Evolutionary conservation across 2,113 vertebrate genomes (phyloP).

Genomic region (Sarotherodon lohbergeri): DNA sequence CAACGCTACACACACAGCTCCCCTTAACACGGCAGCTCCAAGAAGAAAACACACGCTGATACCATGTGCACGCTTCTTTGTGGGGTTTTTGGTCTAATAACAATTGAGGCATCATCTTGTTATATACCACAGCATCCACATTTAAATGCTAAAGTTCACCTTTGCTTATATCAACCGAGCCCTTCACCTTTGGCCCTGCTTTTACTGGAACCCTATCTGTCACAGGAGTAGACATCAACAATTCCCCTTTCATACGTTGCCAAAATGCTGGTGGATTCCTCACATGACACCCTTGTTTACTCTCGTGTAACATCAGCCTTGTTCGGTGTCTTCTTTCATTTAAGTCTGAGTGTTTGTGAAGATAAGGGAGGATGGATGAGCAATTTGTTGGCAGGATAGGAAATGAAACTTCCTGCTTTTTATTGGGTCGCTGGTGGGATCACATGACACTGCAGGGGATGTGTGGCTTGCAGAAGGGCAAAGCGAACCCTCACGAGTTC

Average conservation of each 20-base stretch:
- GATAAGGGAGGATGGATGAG: constrained; percentile 25
- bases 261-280: constrained; percentile 31
- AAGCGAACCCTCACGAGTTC: constrained; percentile 18
- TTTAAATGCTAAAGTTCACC: constrained; percentile 23
- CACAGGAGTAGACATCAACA: constrained; percentile 52
- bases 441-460: constrained; percentile 32
- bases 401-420: constrained; percentile 69
- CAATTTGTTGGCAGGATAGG: constrained; percentile 55
- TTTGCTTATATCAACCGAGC: constrained; percentile 36
- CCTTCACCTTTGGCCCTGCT: constrained; percentile 23
- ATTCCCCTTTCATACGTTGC: constrained; percentile 32
- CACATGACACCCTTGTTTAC: constrained; percentile 42
- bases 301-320: not conserved
- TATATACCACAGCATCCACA: constrained; percentile 5
- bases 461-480: constrained; percentile 14
- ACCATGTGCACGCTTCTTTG: not conserved
- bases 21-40: not conserved
- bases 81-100: not conserved
- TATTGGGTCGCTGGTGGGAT: constrained; percentile 40
- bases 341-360: constrained; percentile 48
- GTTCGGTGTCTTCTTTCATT: constrained; percentile 49
- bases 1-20: not conserved
- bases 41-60: not conserved
- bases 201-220: constrained; percentile 51
- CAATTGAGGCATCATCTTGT: not conserved